These are phyloP conservation scores for Diplazon laetatorius DNA, from an alignment of 2,888 invertebrate genomes.

Conservation along the genomic window DNA sequence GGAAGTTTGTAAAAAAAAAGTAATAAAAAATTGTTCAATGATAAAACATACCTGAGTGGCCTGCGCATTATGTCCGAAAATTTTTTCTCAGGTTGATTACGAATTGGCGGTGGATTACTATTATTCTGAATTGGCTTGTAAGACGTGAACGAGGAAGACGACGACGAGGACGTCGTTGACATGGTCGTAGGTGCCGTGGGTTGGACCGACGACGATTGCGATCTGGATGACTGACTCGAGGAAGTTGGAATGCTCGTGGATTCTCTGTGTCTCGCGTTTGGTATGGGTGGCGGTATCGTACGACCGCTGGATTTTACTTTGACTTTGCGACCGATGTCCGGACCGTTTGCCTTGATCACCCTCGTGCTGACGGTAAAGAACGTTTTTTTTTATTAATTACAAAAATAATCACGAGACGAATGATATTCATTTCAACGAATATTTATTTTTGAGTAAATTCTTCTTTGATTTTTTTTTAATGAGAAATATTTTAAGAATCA, in stretches of 20 bases:
- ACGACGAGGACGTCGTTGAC: constrained; percentile 43
- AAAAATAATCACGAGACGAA: too few relatives aligned
- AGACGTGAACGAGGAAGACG: constrained; percentile 77
- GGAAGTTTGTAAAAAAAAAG: too few relatives aligned
- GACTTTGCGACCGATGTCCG: constrained; percentile 94
- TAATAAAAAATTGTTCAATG: neutral
- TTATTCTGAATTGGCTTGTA: constrained; percentile 83
- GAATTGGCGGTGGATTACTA: constrained; percentile 75
- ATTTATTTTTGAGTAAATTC: too few relatives aligned
- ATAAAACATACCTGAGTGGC: constrained; percentile 86
- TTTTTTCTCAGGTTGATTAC: constrained; percentile 77
- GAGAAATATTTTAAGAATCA: too few relatives aligned
- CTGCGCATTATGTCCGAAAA: constrained; percentile 87
- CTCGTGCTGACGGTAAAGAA: constrained; percentile 89
- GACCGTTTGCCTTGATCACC: constrained; percentile 96
- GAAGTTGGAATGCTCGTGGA: constrained; percentile 77
- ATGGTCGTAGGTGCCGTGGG: constrained; percentile 45
- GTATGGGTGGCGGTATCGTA: constrained; percentile 74
- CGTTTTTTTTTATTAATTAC: too few relatives aligned
- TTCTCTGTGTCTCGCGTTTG: constrained; percentile 78
- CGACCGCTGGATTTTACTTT: constrained; percentile 86
- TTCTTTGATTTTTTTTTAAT: too few relatives aligned
- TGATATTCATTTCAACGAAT: too few relatives aligned
- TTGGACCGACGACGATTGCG: constrained; percentile 82
- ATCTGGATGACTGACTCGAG: constrained; percentile 76